These are phyloP conservation scores for Cheiracanthium punctorium DNA, from an alignment of 2,888 invertebrate genomes.

Conservation along the genomic window DNA sequence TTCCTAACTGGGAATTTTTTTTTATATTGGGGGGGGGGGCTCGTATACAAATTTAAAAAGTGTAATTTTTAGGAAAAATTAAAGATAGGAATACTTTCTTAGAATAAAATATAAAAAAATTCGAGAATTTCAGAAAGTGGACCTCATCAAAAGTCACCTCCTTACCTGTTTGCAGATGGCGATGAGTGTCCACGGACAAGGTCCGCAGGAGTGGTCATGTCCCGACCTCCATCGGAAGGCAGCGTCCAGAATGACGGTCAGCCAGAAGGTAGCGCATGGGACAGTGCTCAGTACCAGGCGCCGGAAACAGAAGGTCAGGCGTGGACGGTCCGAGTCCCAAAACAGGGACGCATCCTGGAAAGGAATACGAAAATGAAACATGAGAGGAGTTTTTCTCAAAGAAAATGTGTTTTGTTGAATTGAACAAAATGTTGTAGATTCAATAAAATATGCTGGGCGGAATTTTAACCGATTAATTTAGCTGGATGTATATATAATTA, in stretches of 20 bases:
- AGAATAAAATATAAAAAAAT: not conserved
- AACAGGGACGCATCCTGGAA: constrained; percentile 43
- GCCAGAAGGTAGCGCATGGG: constrained; percentile 29
- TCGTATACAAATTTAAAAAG: too few relatives aligned
- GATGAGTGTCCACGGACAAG: constrained; percentile 38
- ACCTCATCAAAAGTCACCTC: not conserved
- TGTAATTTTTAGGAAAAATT: too few relatives aligned
- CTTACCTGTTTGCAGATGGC: constrained; percentile 31
- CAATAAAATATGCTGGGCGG: too few relatives aligned
- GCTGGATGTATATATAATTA: too few relatives aligned
- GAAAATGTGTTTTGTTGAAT: too few relatives aligned
- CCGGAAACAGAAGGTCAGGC: constrained; percentile 31
- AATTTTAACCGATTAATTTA: too few relatives aligned
- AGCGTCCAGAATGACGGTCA: not conserved
- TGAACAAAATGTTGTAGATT: too few relatives aligned
- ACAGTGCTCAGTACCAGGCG: constrained; percentile 17
- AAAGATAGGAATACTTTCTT: not conserved
- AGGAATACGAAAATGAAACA: too few relatives aligned
- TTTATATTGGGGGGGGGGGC: too few relatives aligned
- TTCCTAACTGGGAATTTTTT: too few relatives aligned
- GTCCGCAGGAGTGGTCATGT: not conserved
- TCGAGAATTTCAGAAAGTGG: not conserved
- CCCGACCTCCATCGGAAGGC: not conserved
- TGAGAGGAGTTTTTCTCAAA: too few relatives aligned
- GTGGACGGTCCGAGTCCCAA: constrained; percentile 24